These are phyloP conservation scores for Phaonia tiefii DNA, from an alignment of 2,888 invertebrate species.

Conservation along the genomic window DNA sequence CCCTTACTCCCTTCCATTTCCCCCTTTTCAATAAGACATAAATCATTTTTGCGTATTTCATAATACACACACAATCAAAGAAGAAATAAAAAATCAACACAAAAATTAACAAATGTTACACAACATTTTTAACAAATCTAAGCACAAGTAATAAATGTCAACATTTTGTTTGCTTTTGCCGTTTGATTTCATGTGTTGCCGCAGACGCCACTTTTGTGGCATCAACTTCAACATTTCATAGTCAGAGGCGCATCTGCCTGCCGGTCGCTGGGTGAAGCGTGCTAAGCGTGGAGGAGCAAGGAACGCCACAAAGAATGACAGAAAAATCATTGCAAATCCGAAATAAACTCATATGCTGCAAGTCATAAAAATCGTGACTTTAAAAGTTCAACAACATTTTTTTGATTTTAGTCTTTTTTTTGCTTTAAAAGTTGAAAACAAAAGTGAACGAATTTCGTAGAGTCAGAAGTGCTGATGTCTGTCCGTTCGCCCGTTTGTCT, in stretches of 20 bases:
- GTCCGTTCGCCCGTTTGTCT: not conserved
- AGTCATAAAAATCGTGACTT: conserved; percentile 74
- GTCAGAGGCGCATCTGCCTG: conserved; percentile 59
- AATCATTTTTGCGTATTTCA: conserved; percentile 28
- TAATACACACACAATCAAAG: not conserved
- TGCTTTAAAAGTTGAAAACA: conserved; percentile 9
- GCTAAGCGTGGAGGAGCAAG: conserved; percentile 36
- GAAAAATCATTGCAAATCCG: not conserved
- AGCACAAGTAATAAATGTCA: conserved; percentile 67
- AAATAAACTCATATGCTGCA: conserved; percentile 57
- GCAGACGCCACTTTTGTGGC: not conserved
- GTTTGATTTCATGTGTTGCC: no score
- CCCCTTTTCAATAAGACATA: not conserved
- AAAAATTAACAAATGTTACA: conserved; percentile 60
- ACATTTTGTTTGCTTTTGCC: conserved; percentile 54
- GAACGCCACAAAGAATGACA: conserved; percentile 42
- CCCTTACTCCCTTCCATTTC: no score
- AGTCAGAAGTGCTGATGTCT: conserved; percentile 22
- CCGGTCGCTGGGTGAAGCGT: conserved; percentile 52
- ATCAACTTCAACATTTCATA: conserved; percentile 23
- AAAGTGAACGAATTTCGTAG: conserved; percentile 37
- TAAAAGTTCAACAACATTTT: conserved; percentile 78
- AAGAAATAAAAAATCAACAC: not conserved
- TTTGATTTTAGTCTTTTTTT: not conserved
- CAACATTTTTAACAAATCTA: conserved; percentile 60